These are phyloP conservation scores for Hippocampus comes DNA, from an alignment of 2,113 vertebrate genomes.

Conservation along the genomic window DNA sequence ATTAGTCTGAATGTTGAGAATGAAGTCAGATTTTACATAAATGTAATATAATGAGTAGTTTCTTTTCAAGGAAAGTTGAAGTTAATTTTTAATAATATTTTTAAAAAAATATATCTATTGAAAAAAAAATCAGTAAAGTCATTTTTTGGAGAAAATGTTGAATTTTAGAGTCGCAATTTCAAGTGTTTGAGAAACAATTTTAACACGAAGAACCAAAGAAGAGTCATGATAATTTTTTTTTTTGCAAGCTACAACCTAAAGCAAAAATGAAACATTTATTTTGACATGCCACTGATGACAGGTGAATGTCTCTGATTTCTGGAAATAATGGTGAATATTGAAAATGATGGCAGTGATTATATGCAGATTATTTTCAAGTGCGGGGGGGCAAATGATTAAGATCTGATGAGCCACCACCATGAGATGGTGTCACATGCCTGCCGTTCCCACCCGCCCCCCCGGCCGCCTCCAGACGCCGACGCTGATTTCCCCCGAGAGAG, in stretches of 20 bases:
- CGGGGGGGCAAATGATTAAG: slow-evolving; percentile 17
- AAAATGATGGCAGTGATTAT: neutral
- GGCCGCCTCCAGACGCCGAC: slow-evolving; percentile 42
- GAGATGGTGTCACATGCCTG: slow-evolving; percentile 38
- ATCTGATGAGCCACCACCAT: slow-evolving; percentile 39
- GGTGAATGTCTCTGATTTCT: neutral
- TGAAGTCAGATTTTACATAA: no score
- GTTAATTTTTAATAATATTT: no score
- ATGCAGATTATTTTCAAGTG: neutral
- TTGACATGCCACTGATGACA: neutral
- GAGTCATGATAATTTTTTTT: neutral
- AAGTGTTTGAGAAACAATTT: no score
- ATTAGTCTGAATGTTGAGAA: no score
- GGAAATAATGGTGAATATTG: neutral
- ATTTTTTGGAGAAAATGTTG: no score
- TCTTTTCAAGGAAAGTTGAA: no score
- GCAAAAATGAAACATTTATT: neutral
- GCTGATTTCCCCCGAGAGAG: slow-evolving; percentile 64
- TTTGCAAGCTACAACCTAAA: neutral
- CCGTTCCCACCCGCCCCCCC: neutral
- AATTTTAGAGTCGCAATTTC: no score
- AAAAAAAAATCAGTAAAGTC: no score
- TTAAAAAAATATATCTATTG: no score
- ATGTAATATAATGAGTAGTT: no score
- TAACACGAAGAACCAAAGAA: neutral